Evolutionary conservation across 2,888 invertebrate genomes (phyloP), one percentile per base, ranked within the genome.

Genomic region (Notodromas monacha): DNA sequence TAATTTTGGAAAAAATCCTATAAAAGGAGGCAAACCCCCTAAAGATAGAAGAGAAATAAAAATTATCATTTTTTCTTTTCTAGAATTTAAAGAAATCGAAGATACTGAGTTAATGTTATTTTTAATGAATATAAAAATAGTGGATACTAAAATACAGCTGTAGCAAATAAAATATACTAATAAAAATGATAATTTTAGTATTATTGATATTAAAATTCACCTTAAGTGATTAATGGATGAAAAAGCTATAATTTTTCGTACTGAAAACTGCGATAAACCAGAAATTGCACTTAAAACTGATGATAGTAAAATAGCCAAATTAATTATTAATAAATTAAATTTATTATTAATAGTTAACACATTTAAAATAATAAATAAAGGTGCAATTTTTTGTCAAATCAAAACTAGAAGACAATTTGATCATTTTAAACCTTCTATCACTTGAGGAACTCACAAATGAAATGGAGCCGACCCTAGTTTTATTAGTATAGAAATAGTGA

Each of bases 401-500:
- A 21, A 21, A 21, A 21, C 21, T 21, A 21, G 21, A 21, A 21
- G 21, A 21, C 21, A 21, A 21, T 21, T 21, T 21, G 21, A 21
- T 21, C 21, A 21, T 21, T 21, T 21, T 21, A 21, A 21, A 21
- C 21, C 12, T n/a, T 27, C 12, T 6, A 27, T 27, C 10, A 27
- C 12, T 6, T 6, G 27, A n/a, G 12, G 27, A n/a, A 27, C 8
- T 27, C 27, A 27, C 10, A n/a, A 27, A 12, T 27, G 27, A 12
- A 27, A 27, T 27, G 27, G 27, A n/a, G 12, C 10, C 12, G 12
- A n/a, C 10, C 27, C 8, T 6, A 12, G 27, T 27, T 6, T 27
- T n/a, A 27, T 12, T 27, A 27, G 27, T 27, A 12, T 27, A 27
- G 12, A n/a, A n/a, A 27, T 27, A n/a, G 27, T 12, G 10, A 27